A percentile compares a stretch with the other conserved stretches of the same genome.
Conservation (phyloP, 1,140 invertebrate species). For the Cardiocondyla obscurior region DNA sequence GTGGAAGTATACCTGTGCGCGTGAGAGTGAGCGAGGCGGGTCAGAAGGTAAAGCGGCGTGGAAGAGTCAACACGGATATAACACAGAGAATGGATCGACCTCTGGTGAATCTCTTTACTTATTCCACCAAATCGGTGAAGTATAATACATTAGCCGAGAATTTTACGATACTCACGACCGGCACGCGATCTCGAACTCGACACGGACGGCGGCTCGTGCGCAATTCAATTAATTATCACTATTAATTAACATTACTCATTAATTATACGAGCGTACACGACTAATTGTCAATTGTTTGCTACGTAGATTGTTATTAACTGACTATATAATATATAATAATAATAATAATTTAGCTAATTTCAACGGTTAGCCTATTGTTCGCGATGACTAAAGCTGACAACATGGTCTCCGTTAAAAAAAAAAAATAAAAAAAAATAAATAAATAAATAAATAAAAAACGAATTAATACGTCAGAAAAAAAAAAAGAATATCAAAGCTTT, state of each 20-base stretch:
- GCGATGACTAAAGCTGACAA: background rate
- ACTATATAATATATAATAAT: too few species aligned
- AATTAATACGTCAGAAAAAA: background rate
- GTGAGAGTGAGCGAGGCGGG: background rate
- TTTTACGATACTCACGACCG: background rate
- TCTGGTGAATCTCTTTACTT: background rate
- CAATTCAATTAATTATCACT: background rate
- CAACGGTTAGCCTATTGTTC: background rate
- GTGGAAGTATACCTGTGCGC: background rate
- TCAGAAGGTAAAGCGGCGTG: background rate
- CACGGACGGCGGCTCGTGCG: background rate
- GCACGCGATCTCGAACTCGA: background rate
- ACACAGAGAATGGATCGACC: background rate
- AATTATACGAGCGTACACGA: background rate
- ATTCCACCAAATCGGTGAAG: background rate
- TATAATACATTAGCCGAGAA: background rate
- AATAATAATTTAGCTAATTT: background rate
- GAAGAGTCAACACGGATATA: background rate
- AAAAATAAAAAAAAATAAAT: background rate
- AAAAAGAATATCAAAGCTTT: background rate
- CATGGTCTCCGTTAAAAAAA: background rate
- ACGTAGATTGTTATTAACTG: background rate
- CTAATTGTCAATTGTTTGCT: background rate
- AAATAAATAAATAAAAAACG: background rate
- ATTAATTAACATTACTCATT: background rate